Percentiles rank a stretch among this genome's conserved stretches.
These are phyloP conservation scores for Zelleria hepariella DNA, from an alignment of 2,888 invertebrate species.

Conservation along the genomic window DNA sequence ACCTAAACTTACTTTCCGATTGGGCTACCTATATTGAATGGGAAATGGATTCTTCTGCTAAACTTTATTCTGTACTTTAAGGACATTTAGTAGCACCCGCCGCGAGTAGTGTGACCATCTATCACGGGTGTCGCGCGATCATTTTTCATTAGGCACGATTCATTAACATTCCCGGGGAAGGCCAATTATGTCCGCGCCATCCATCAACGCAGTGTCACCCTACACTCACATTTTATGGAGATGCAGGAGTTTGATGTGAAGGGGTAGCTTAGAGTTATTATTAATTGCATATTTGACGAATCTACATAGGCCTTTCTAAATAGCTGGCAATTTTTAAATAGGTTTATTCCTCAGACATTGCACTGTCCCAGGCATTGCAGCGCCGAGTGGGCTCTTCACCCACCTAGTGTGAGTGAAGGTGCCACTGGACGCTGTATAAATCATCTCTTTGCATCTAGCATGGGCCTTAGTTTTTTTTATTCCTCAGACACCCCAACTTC, in stretches of 20 bases:
- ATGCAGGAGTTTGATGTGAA: slow-evolving; percentile 13
- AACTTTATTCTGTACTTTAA: background rate
- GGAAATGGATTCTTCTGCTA: background rate
- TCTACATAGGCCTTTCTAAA: too few species aligned
- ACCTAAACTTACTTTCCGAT: too few species aligned
- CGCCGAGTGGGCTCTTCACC: too few species aligned
- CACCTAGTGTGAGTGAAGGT: too few species aligned
- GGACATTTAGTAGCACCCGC: background rate
- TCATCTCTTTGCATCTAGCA: background rate
- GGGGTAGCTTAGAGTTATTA: background rate
- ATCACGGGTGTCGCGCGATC: slow-evolving; percentile 29
- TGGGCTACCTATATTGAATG: too few species aligned
- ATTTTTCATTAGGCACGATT: slow-evolving; percentile 68
- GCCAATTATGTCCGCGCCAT: slow-evolving; percentile 62
- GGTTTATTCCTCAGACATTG: too few species aligned
- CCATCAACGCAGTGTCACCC: slow-evolving; percentile 46
- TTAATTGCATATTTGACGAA: background rate
- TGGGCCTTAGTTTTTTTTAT: background rate
- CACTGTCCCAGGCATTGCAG: too few species aligned
- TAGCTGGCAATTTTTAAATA: background rate
- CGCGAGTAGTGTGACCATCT: background rate
- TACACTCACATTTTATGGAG: slow-evolving; percentile 22
- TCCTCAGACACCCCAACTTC: too few species aligned
- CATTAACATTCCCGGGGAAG: slow-evolving; percentile 59
- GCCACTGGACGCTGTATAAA: too few species aligned